Conservation (phyloP, 2,888 invertebrate genomes). For the Melinaea marsaeus region DNA sequence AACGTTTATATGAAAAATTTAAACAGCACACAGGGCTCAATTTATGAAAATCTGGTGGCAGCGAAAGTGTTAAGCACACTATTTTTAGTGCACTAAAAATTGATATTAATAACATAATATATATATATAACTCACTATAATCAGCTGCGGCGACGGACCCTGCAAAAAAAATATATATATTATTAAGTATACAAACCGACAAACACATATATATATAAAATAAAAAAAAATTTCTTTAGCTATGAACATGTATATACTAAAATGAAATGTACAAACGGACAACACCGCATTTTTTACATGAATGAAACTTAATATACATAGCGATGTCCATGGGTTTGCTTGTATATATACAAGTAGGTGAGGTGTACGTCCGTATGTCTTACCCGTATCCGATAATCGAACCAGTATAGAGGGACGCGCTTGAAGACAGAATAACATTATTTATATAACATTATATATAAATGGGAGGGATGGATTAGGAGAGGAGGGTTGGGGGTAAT, state of each 20-base stretch:
- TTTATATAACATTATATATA: constrained; percentile 15
- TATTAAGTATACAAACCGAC: constrained; percentile 31
- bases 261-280: too few species aligned
- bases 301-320: too few species aligned
- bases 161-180: constrained; percentile 53
- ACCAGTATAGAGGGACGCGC: constrained; percentile 64
- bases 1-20: too few species aligned
- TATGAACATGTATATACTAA: too few species aligned
- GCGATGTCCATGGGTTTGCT: neutral
- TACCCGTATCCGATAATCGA: constrained; percentile 66
- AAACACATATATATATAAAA: neutral
- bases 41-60: too few species aligned
- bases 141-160: constrained; percentile 75
- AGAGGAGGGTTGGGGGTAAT: too few species aligned
- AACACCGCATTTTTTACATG: too few species aligned
- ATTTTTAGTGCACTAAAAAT: too few species aligned
- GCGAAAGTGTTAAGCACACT: too few species aligned
- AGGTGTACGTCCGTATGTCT: constrained; percentile 36
- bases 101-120: neutral
- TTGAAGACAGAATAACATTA: constrained; percentile 36
- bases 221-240: too few species aligned
- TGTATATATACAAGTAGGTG: neutral
- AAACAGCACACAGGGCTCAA: too few species aligned
- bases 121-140: constrained; percentile 68
- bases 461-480: neutral